These are phyloP conservation scores for Cephalopachus bancanus DNA, from an alignment of 2,797 vertebrate genomes.

Conservation along the genomic window DNA sequence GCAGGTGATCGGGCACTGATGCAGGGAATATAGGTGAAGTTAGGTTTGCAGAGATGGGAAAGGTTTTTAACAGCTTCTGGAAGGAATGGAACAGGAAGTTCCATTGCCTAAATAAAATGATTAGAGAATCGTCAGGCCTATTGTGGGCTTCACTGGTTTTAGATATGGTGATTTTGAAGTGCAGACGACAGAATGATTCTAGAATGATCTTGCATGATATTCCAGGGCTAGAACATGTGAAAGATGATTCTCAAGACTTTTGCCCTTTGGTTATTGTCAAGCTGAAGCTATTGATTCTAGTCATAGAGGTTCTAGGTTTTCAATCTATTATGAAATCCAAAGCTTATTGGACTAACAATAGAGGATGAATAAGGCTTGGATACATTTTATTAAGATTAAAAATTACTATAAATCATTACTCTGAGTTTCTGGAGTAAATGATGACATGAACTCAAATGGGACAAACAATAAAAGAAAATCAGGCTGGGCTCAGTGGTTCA, in stretches of 20 bases:
- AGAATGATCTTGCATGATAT: background rate
- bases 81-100: background rate
- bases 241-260: background rate
- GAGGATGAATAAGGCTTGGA: background rate
- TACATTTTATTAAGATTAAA: slow-evolving; percentile 48
- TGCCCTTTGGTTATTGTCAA: background rate
- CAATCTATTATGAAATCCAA: slow-evolving; percentile 25
- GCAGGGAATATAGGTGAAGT: background rate
- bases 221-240: background rate
- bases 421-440: slow-evolving; percentile 24
- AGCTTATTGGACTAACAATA: background rate
- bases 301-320: slow-evolving; percentile 39
- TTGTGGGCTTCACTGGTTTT: background rate
- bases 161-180: background rate
- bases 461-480: background rate
- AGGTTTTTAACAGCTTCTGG: background rate
- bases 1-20: background rate
- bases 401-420: background rate
- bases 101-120: background rate
- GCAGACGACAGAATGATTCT: background rate
- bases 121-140: background rate
- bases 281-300: slow-evolving; percentile 15
- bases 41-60: background rate
- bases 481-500: too few species aligned
- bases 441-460: background rate